Base-by-base conservation (phyloP, 1,140 invertebrate species). In the Saccostrea glomerata region DNA sequence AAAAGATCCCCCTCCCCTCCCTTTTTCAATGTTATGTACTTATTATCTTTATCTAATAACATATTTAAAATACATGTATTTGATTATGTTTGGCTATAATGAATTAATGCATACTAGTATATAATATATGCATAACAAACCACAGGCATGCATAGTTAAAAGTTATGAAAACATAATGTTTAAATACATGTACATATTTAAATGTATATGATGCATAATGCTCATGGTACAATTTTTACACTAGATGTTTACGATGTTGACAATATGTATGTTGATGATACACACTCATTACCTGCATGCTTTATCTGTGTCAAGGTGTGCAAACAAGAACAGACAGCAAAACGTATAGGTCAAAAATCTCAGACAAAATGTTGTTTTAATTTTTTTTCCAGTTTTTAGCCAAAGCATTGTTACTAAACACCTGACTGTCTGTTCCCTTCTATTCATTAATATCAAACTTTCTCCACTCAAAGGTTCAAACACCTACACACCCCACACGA, bases 91-190 rank as follows among this genome's bases (percentile, higher is more conserved):
- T 63, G 58, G 58, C 15, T 63, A 63, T 47, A 63, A 63, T 63
- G n/a, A n/a, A 63, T 63, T 20, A 63, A 63, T 63, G 58, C 58
- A 63, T 36, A 36, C 30, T 36, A 36, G 30, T 36, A 36, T 36
- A 77, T 30, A 77, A 47, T 47, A 47, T 9, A 47, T 9, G 47
- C 9, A 47, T 47, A 77, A 77, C 70, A 77, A 11, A 30, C 30
- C 70, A 77, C 70, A 77, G 70, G 70, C 70, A 77, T 77, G 70
- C 70, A 20, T 30, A n/a, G 17, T 17, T 63, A 17, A 63, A 23
- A 77, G 70, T 77, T 77, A 77, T 30, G 25, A 77, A 77, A 77
- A 77, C 70, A 77, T 77, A 25, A 77, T 77, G 30, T 30, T 9
- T 77, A 73, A 9, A 73, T 73, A 70, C n/a, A 66, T 66, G 63